A percentile compares a stretch with the other conserved stretches of the same genome.
Evolutionary conservation across 2,797 vertebrate species (phyloP).

Genomic region (Helarctos malayanus): DNA sequence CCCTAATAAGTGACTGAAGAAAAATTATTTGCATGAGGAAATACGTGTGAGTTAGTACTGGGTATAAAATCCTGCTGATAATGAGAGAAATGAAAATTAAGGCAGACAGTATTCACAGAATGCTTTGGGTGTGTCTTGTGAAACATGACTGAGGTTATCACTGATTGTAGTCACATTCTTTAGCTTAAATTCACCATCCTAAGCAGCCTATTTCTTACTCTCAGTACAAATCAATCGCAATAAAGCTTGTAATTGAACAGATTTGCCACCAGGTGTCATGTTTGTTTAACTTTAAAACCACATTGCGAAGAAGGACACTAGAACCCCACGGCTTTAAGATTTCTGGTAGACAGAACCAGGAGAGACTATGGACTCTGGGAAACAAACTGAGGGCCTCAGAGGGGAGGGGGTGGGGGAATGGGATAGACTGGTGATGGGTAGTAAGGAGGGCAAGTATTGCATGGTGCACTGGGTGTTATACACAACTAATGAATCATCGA

Average conservation of each 20-base stretch:
- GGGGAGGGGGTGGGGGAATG: too few relatives aligned
- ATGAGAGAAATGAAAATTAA: neutral
- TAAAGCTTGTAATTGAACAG: slow-evolving; percentile 55
- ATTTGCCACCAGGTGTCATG: slow-evolving; percentile 84
- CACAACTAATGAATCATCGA: too few relatives aligned
- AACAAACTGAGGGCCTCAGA: too few relatives aligned
- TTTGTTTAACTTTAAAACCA: neutral
- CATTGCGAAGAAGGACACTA: accelerated
- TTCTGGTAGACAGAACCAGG: neutral
- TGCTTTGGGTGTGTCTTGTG: neutral
- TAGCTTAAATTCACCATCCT: slow-evolving; percentile 24
- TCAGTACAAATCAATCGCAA: slow-evolving; percentile 27
- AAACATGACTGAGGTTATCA: neutral
- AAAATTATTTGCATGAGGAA: neutral
- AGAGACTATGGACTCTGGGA: too few relatives aligned
- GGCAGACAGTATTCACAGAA: neutral
- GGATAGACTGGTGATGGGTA: too few relatives aligned
- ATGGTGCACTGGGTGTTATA: too few relatives aligned
- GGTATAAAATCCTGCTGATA: neutral
- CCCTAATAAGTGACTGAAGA: neutral
- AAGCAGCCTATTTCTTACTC: neutral
- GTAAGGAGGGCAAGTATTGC: too few relatives aligned
- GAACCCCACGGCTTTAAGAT: neutral
- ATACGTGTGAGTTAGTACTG: neutral
- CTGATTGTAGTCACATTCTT: neutral